phyloP scores from a whole-genome alignment of 2,797 vertebrate species.

The Naso thynnoides region DNA sequence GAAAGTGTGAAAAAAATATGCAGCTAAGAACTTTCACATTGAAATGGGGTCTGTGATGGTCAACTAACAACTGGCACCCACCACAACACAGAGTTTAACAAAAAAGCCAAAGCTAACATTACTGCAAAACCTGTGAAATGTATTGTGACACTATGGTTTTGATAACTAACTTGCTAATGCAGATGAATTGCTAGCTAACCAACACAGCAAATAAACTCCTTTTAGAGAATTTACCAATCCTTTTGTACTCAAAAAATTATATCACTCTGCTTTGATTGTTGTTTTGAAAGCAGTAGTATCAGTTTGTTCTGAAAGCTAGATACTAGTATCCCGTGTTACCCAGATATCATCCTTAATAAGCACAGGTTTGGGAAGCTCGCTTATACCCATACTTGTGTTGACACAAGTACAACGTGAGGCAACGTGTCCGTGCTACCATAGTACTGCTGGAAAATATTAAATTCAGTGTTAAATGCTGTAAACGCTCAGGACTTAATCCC shows the following conservation, averaged over 20 bases:
- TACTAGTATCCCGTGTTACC: background rate
- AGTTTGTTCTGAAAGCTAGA: constrained; percentile 18
- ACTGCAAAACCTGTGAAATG: too few relatives aligned
- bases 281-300: background rate
- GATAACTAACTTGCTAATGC: too few relatives aligned
- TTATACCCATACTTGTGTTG: background rate
- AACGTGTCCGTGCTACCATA: background rate
- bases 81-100: too few relatives aligned
- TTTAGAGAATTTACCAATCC: too few relatives aligned
- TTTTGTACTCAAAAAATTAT: background rate
- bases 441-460: constrained; percentile 10
- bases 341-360: constrained; percentile 1
- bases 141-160: too few relatives aligned
- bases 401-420: constrained; percentile 1
- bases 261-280: constrained; percentile 7
- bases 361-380: background rate
- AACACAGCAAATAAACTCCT: too few relatives aligned
- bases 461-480: constrained; percentile 21
- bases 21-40: too few relatives aligned
- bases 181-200: too few relatives aligned
- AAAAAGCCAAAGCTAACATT: too few relatives aligned
- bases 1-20: too few relatives aligned
- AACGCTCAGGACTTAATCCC: constrained; percentile 20
- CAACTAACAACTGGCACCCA: too few relatives aligned
- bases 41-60: too few relatives aligned